Percentiles rank a stretch among this genome's conserved stretches.
Evolutionary conservation across 2,888 invertebrate genomes (phyloP).

Genomic region (Napeogenes inachia): DNA sequence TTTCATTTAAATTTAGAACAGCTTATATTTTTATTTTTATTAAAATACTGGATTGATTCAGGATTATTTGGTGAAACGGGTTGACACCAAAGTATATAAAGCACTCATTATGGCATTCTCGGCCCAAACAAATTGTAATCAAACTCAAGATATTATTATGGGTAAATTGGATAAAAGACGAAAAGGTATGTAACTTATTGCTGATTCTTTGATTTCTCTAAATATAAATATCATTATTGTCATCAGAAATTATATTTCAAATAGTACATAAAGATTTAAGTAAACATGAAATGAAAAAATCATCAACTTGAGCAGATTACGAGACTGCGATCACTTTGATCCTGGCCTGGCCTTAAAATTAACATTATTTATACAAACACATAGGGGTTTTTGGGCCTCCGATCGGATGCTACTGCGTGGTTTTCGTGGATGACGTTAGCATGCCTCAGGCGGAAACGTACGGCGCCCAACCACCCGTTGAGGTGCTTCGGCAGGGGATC

Average conservation of each 20-base stretch:
- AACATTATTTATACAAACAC: not conserved
- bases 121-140: slow-evolving; percentile 94
- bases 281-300: no score
- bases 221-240: no score
- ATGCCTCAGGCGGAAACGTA: slow-evolving; percentile 94
- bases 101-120: slow-evolving; percentile 94
- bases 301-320: no score
- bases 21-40: no score
- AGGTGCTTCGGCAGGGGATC: slow-evolving; percentile 91
- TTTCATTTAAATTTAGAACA: no score
- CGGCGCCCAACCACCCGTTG: slow-evolving; percentile 96
- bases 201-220: not conserved
- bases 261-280: no score
- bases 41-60: slow-evolving; percentile 40
- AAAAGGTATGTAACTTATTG: slow-evolving; percentile 78
- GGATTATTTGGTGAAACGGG: slow-evolving; percentile 88
- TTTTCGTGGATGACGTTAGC: slow-evolving; percentile 97
- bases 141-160: slow-evolving; percentile 97
- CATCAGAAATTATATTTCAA: no score
- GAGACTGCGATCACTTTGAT: not conserved
- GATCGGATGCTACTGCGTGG: slow-evolving; percentile 90
- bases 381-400: slow-evolving; percentile 94
- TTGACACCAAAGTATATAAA: slow-evolving; percentile 87
- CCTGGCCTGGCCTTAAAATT: not conserved
- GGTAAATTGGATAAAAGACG: slow-evolving; percentile 93